phyloP scores from a whole-genome alignment of 2,888 invertebrate genomes.

The Sarcophaga caerulescens region DNA sequence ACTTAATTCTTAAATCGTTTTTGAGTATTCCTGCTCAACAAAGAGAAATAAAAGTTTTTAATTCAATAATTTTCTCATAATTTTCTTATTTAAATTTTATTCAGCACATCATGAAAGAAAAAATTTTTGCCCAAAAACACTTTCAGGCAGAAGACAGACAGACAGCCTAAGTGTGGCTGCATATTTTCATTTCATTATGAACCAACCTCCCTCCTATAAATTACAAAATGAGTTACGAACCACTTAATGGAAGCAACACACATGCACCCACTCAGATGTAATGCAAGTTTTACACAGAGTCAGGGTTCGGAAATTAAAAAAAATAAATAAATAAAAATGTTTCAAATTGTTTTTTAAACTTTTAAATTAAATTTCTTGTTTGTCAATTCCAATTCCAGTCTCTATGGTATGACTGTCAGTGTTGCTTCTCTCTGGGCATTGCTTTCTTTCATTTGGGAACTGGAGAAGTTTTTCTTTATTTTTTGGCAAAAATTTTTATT shows the following conservation, averaged over 20 bases:
- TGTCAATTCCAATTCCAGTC: slow-evolving; percentile 14
- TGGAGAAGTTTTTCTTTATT: too few relatives aligned
- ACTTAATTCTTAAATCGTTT: too few relatives aligned
- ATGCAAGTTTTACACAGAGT: too few relatives aligned
- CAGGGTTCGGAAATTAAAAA: slow-evolving; percentile 1
- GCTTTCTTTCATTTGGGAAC: neutral
- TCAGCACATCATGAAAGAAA: neutral
- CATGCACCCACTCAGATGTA: neutral
- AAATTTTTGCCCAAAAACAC: neutral
- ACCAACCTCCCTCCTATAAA: slow-evolving; percentile 22
- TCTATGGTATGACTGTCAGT: neutral
- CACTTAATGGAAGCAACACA: neutral
- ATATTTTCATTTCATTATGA: slow-evolving; percentile 35
- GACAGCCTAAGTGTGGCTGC: slow-evolving; percentile 3
- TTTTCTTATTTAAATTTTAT: neutral
- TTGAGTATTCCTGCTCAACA: too few relatives aligned
- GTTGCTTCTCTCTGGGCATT: neutral
- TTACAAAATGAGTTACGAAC: slow-evolving; percentile 34
- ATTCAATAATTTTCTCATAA: neutral
- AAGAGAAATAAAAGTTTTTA: neutral
- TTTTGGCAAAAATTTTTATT: too few relatives aligned
- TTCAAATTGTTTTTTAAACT: slow-evolving; percentile 48
- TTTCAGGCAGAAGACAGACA: neutral
- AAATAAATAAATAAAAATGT: neutral
- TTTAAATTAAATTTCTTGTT: slow-evolving; percentile 61